phyloP scores from a whole-genome alignment of 1,140 invertebrate species.

The Papilio polytes region DNA sequence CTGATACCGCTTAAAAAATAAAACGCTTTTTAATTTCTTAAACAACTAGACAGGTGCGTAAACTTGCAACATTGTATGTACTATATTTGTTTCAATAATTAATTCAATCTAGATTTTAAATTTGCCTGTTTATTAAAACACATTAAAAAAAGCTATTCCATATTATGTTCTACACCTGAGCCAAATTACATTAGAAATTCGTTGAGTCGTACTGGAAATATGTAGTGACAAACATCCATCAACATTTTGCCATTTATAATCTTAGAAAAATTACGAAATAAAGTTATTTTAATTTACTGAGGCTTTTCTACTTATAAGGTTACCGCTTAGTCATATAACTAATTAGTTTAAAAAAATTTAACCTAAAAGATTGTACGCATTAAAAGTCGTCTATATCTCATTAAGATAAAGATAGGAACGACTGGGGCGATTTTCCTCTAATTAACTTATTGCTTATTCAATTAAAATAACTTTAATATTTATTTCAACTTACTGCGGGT shows the following conservation, averaged over 20 bases:
- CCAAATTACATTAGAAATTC: too few relatives aligned
- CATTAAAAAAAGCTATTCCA: too few relatives aligned
- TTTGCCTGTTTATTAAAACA: too few relatives aligned
- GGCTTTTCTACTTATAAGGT: background rate
- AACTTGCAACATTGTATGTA: background rate
- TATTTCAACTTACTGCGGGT: background rate
- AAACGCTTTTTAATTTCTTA: constrained; percentile 10
- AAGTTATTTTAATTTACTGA: too few relatives aligned
- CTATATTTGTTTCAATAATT: background rate
- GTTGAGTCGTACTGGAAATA: too few relatives aligned
- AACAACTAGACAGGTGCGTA: background rate
- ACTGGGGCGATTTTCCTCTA: background rate
- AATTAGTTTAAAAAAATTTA: background rate
- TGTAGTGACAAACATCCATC: too few relatives aligned
- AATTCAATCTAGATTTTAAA: too few relatives aligned
- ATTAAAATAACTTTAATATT: background rate
- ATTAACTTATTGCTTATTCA: background rate
- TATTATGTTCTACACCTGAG: too few relatives aligned
- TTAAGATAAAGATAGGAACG: background rate
- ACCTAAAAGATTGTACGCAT: background rate
- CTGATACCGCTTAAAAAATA: constrained; percentile 7
- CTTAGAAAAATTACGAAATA: too few relatives aligned
- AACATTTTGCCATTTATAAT: too few relatives aligned
- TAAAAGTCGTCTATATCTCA: constrained; percentile 2
- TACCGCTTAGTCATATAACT: background rate